Evolutionary conservation across 2,888 invertebrate genomes (phyloP), one percentile per base, ranked within the genome.

Genomic region (Malthinus seriepunctatus): DNA sequence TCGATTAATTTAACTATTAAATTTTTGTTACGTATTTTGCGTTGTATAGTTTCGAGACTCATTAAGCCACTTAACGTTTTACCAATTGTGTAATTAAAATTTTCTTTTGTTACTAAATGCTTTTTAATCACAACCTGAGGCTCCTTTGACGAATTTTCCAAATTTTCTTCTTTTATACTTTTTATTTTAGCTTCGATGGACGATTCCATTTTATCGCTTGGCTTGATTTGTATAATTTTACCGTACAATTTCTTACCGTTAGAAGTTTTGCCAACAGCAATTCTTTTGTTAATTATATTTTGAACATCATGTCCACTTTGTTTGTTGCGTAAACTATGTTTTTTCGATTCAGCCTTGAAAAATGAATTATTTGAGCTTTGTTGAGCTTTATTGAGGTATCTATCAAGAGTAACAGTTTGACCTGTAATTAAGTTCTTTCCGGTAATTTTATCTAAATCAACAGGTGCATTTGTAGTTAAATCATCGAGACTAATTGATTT

Each of bases 1-100:
- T 69, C 69, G 1, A 67, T 56, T 6, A 70, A 54, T 52, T 67
- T 70, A 1, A 74, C 69, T 8, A 67, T 58, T 15, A 74, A 51
- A 32, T 67, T 67, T 45, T 59, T 66, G 34, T 63, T 55, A 11
- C 42, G 32, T 32, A 78, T 56, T 55, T 73, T 73, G 44, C 71
- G 72, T 33, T 69, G 69, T 1, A 77, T 67, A 5, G 67, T 69
- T 9, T 74, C 73, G 67, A 76, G 69, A 10, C 70, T 70, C 72
- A 76, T 75, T 10, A 77, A 63, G 3, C 74, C 74, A 1, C 64
- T 56, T 32, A 78, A 58, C 1, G 73, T 76, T 49, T 68, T 71
- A 1, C 63, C 63, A 9, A 73, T 69, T 32, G 42, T 58, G 7
- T 68, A 63, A 37, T 70, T 71, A 32, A 71, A 69, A 58, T 65